Evolutionary conservation across 2,888 invertebrate species (phyloP).

Genomic region (Trissolcus brochymenae): DNA sequence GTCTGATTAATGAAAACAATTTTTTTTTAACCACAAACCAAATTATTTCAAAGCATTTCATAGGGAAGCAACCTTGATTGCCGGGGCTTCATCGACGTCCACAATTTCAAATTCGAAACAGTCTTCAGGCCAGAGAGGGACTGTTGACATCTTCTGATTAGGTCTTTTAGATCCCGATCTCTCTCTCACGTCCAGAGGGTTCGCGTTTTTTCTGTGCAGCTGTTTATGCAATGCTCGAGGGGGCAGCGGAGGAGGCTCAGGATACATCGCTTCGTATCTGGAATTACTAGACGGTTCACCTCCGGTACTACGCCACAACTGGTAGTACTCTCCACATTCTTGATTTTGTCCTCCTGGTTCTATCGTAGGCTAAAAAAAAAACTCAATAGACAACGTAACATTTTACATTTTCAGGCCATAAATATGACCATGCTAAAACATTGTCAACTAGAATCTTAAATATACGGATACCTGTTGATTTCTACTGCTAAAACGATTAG

Average conservation of each 20-base stretch:
- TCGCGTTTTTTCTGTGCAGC: slow-evolving; percentile 76
- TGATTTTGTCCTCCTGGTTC: slow-evolving; percentile 63
- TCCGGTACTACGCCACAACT: slow-evolving; percentile 73
- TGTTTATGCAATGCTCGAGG: slow-evolving; percentile 86
- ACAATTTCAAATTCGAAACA: slow-evolving; percentile 90
- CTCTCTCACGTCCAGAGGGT: slow-evolving; percentile 18
- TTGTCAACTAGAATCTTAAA: too few relatives aligned
- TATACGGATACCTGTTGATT: slow-evolving; percentile 11
- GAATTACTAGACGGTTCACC: slow-evolving; percentile 69
- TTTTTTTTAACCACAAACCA: background rate
- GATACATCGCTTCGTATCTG: slow-evolving; percentile 68
- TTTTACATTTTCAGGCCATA: too few relatives aligned
- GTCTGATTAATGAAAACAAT: slow-evolving; percentile 11
- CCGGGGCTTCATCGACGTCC: slow-evolving; percentile 84
- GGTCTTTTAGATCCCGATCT: slow-evolving; percentile 63
- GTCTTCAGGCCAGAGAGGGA: slow-evolving; percentile 82
- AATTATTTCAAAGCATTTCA: background rate
- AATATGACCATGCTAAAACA: too few relatives aligned
- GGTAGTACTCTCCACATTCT: slow-evolving; percentile 73
- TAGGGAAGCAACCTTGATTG: slow-evolving; percentile 65
- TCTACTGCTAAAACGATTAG: slow-evolving; percentile 57
- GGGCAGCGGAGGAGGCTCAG: slow-evolving; percentile 80
- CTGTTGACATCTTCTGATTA: slow-evolving; percentile 79
- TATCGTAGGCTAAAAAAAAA: slow-evolving; percentile 48
- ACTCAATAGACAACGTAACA: too few relatives aligned